These are phyloP conservation scores for Alcedo atthis DNA, from an alignment of 2,797 vertebrate genomes.

Conservation along the genomic window DNA sequence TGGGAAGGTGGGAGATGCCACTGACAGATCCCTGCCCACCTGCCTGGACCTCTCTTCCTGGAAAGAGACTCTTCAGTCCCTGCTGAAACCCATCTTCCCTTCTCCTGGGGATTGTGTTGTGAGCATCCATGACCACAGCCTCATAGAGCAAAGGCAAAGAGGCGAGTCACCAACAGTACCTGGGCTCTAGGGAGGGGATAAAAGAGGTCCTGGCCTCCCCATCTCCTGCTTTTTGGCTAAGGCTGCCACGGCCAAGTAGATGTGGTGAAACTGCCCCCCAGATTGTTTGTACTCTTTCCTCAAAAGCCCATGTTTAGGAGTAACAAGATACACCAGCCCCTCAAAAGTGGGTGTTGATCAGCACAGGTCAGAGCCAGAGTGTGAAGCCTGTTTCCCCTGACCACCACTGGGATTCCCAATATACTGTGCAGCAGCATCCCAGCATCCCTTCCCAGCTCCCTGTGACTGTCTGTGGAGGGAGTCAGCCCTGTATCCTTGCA, in stretches of 20 bases:
- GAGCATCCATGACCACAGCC: neutral
- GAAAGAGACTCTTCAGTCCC: neutral
- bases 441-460: neutral
- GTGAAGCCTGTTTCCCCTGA: neutral
- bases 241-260: neutral
- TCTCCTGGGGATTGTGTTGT: accelerated
- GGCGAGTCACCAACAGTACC: neutral
- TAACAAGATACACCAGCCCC: neutral
- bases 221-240: neutral
- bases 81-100: neutral
- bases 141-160: neutral
- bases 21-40: neutral
- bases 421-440: neutral
- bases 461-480: accelerated
- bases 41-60: accelerated
- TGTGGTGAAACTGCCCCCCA: neutral
- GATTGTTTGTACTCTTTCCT: neutral
- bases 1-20: neutral
- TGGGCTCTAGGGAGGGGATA: neutral
- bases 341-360: accelerated
- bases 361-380: neutral
- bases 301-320: accelerated
- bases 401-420: neutral
- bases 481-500: accelerated
- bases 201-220: neutral